Percentiles rank a stretch among this genome's conserved stretches.
phyloP scores from a whole-genome alignment of 37 sponge, comb jelly and placozoan species.

The Dysidea cf. avara region DNA sequence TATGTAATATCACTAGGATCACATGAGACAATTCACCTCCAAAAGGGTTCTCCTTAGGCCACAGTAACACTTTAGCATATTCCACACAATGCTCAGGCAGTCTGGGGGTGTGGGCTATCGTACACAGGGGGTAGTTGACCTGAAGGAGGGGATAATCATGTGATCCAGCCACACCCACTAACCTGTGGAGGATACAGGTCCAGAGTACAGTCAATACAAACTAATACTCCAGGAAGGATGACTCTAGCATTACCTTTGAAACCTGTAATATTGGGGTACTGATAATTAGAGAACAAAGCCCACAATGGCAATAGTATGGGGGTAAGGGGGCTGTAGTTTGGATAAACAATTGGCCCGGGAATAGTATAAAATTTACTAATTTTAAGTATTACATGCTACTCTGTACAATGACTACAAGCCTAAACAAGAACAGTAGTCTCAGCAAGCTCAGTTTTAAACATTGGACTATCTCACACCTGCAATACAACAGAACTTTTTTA shows the following conservation, averaged over 20 bases:
- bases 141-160: neutral
- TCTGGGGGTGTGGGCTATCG: constrained; percentile 93
- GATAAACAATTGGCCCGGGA: no score
- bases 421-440: no score
- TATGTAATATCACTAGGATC: neutral
- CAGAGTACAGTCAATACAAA: constrained; percentile 96
- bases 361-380: no score
- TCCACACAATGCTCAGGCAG: constrained; percentile 98
- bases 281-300: no score
- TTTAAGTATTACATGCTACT: no score
- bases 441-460: no score
- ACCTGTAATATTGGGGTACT: constrained; percentile 32
- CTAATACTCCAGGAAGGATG: constrained; percentile 86
- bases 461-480: no score
- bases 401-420: no score
- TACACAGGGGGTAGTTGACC: constrained; percentile 97
- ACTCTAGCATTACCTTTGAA: constrained; percentile 98
- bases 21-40: constrained; percentile 38
- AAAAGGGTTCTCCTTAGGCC: constrained; percentile 97
- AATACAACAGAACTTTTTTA: no score
- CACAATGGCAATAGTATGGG: no score
- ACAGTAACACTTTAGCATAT: constrained; percentile 88
- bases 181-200: constrained; percentile 99
- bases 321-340: no score
- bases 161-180: neutral